These are phyloP conservation scores for Dendronephthya gigantea DNA, from an alignment of 64 coral and sea anemone species.

Conservation along the genomic window DNA sequence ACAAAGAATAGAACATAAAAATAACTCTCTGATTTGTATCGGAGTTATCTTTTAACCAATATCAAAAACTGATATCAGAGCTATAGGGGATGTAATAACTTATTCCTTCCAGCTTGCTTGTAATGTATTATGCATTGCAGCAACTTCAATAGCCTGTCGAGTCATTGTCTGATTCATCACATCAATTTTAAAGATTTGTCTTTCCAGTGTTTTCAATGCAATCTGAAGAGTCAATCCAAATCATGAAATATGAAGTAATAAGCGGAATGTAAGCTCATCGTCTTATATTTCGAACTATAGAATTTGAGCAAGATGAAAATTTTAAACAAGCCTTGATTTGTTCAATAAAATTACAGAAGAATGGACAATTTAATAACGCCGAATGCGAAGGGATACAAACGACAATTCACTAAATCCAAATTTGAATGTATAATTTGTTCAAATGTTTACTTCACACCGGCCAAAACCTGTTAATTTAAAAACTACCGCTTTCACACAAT, in stretches of 20 bases:
- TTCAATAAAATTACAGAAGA: not conserved
- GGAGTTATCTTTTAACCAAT: not conserved
- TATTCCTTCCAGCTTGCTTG: not conserved
- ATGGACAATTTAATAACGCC: not conserved
- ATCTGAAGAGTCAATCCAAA: not conserved
- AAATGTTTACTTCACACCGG: not conserved
- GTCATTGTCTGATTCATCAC: not conserved
- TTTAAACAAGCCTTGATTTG: not conserved
- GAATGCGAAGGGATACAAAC: not conserved
- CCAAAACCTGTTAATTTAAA: not conserved
- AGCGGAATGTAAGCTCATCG: too few relatives aligned
- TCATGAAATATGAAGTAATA: too few relatives aligned
- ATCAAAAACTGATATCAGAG: not conserved
- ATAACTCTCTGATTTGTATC: not conserved
- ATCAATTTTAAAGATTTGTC: not conserved
- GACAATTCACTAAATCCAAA: too few relatives aligned
- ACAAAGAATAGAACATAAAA: too few relatives aligned
- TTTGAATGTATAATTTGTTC: not conserved
- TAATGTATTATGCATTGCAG: not conserved
- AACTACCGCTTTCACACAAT: not conserved
- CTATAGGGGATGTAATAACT: not conserved
- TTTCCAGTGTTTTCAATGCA: not conserved
- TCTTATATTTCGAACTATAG: not conserved
- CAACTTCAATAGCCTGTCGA: not conserved
- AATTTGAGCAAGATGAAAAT: not conserved